Base-by-base conservation (phyloP, 1,140 invertebrate species). In the Drosophila repletoides region DNA sequence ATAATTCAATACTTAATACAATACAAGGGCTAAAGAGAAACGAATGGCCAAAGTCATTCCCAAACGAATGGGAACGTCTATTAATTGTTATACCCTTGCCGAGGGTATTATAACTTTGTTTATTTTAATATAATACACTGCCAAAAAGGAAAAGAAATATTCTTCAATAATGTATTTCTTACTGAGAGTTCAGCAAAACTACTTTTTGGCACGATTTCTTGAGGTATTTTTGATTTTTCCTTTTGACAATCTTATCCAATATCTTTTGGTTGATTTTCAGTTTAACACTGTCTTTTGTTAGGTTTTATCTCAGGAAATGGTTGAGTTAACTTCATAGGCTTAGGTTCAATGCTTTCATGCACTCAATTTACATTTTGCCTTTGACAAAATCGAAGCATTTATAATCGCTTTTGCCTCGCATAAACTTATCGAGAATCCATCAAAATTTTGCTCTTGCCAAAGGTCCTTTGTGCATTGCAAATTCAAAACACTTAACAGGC, bases 341-440 rank as follows among this genome's bases (percentile, higher is more conserved):
- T 33, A 19, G 41, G 46, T 26, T 33, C 5, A 59, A 31, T 24
- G 10, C 19, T 56, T 63, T 28, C 59, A 71, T 77, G 22, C 33
- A 33, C 58, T 65, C 26, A 64, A 80, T 80, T 74, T 75, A 40
- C 55, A n/a, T 33, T 70, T 65, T 52, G 65, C 59, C 49, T 75
- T 74, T 41, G 36, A 43, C 14, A 41, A 49, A 68, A 68, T 67
- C 21, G 58, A 43, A 70, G 80, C 65, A 28, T 10, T 29, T 56
- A 70, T 59, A 72, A 77, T 70, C 75, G 53, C 52, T 72, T 58
- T 59, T 31, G 40, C 5, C 28, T 31, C 12, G 36, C 38, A 63
- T 63, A 51, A 36, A 67, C 46, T 68, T 68, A 68, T 68, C 65
- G 58, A 29, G 40, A 51, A 63, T 38, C 65, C 65, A 68, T 68